Base-by-base conservation (phyloP, 2,888 invertebrate genomes). In the Protonemura montana region DNA sequence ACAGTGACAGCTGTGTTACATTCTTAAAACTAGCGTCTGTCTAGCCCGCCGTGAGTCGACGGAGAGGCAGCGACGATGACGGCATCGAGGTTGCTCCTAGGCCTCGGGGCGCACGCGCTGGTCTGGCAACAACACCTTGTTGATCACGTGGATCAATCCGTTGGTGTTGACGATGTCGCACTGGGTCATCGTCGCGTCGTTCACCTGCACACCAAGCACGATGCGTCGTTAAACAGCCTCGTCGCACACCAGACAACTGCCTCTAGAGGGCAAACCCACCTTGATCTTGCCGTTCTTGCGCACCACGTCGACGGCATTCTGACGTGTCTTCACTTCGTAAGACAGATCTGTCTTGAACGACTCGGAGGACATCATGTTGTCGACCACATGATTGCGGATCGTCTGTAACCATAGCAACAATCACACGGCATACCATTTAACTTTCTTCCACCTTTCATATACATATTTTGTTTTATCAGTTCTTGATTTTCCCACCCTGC, bases 141-240 rank as follows among this genome's bases (percentile, higher is more conserved):
- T 91, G 80, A 92, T 91, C 85, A 91, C 90, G 88, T 92, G 92
- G n/a, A 92, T 90, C 82, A 92, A 90, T 1, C 93, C 93, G 89
- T 92, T 92, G 35, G 90, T 90, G 82, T 91, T 91, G 82, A 92
- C 89, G 76, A 92, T 90, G 89, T 92, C 92, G 30, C 90, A 89
- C 29, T 90, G 89, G 10, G 91, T 88, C 10, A 92, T 90, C 77
- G 89, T 89, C 5, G 92, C 91, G 25, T 90, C 90, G 86, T 91
- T 91, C 13, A 92, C 90, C 89, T 91, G 90, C 0, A 81, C 30
- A 81, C 0, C 26, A 3, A 83, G 91, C 86, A 85, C 76, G 35
- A 35, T 35, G 35, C 0, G 28, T 10, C 35, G 25, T 85, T 59
- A 85, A 83, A 83, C 26, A 10, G n/a, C 42, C 28, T 0, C 21